These are phyloP conservation scores for Lepetodrilus schrolli DNA, from an alignment of 2,888 invertebrate genomes.

Conservation along the genomic window DNA sequence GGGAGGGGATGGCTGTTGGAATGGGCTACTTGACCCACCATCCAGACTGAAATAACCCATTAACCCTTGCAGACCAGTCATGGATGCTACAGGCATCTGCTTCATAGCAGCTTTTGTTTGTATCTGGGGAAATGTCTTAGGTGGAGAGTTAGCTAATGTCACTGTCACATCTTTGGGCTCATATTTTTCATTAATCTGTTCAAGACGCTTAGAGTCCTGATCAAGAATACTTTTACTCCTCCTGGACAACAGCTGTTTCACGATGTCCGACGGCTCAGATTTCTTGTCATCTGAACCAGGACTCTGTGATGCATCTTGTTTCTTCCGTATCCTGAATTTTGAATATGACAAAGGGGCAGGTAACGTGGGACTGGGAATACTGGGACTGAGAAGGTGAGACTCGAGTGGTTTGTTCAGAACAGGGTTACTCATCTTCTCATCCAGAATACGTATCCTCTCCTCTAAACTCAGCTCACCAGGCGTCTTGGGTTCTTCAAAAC, in stretches of 20 bases:
- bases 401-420: constrained; percentile 37
- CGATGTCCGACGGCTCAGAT: constrained; percentile 93
- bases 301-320: constrained; percentile 53
- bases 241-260: constrained; percentile 91
- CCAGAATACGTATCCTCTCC: constrained; percentile 91
- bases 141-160: constrained; percentile 41
- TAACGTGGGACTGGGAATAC: not conserved
- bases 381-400: constrained; percentile 26
- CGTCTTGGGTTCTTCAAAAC: constrained; percentile 42
- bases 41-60: constrained; percentile 11
- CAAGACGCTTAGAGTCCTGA: constrained; percentile 93
- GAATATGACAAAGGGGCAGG: constrained; percentile 56
- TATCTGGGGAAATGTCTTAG: constrained; percentile 34
- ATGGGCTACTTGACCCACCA: constrained; percentile 1
- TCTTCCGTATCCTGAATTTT: constrained; percentile 73
- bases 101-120: constrained; percentile 55
- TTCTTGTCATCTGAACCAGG: constrained; percentile 67
- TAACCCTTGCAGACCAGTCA: constrained; percentile 3
- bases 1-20: not conserved
- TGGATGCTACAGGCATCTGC: constrained; percentile 37
- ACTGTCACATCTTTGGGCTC: constrained; percentile 77
- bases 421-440: constrained; percentile 74
- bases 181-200: constrained; percentile 86
- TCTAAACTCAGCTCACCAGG: constrained; percentile 81
- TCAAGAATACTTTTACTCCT: constrained; percentile 93